phyloP scores from a whole-genome alignment of 37 sponge, comb jelly and placozoan species.

The Ephydatia muelleri region DNA sequence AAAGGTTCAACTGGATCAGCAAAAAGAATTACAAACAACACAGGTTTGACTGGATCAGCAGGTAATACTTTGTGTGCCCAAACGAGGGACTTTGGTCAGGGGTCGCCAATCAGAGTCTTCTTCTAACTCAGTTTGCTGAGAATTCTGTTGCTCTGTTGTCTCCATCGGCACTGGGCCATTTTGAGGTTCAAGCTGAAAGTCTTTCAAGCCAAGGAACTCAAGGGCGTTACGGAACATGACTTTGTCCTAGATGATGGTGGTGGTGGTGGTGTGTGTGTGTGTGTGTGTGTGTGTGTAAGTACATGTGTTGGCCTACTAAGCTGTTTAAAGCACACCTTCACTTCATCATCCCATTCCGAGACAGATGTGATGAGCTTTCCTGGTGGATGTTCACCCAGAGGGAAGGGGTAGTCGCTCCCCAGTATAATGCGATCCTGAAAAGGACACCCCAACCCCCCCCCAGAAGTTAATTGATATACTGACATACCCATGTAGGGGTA shows the following conservation, averaged over 20 bases:
- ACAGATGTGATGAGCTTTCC: slow-evolving; percentile 88
- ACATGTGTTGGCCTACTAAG: neutral
- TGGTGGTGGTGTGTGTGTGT: neutral
- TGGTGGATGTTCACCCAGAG: slow-evolving; percentile 90
- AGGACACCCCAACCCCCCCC: neutral
- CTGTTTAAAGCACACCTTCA: slow-evolving; percentile 46
- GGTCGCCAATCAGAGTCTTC: too few relatives aligned
- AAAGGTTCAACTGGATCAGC: too few relatives aligned
- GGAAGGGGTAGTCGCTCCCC: slow-evolving; percentile 93
- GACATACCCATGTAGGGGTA: too few relatives aligned
- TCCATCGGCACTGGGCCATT: neutral
- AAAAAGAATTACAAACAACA: too few relatives aligned
- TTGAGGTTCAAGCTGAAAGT: neutral
- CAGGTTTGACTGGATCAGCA: too few relatives aligned
- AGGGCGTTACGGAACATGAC: slow-evolving; percentile 73
- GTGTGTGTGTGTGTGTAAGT: neutral
- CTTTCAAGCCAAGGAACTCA: slow-evolving; percentile 74
- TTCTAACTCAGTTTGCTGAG: too few relatives aligned
- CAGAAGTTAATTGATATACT: neutral
- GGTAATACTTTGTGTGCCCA: too few relatives aligned
- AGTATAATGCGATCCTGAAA: slow-evolving; percentile 62
- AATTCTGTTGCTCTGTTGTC: neutral
- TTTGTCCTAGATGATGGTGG: slow-evolving; percentile 46
- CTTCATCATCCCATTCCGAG: slow-evolving; percentile 39
- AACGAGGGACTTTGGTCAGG: too few relatives aligned